Base-by-base conservation (phyloP, 2,888 invertebrate species). In the Stratiomys singularior region DNA sequence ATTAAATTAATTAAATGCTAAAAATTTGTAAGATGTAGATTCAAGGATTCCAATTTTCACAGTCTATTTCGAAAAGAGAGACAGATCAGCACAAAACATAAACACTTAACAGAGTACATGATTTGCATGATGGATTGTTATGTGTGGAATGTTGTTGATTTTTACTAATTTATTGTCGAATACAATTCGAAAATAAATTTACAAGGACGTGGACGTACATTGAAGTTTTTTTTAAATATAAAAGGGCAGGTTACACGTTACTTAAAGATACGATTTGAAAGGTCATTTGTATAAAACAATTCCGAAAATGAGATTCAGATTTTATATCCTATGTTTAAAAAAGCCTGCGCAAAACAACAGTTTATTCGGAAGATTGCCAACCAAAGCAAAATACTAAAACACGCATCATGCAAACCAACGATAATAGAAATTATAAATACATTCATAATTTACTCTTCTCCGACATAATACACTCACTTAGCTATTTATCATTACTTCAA, bases 21-120 rank as follows among this genome's bases (percentile, higher is more conserved):
- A 25, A 28, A 66, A 37, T 66, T 66, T n/a, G 30, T 44, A 37
- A 66, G 15, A 37, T 7, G 9, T 9, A 15, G 27, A 37, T 11
- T 66, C 37, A 21, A 66, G 66, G 37, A 66, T 5, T 37, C 9
- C 1, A 66, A 64, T 7, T 7, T n/a, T 18, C 37, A 37, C 66
- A 66, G 66, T 66, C 66, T 15, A 66, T 66, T n/a, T n/a, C n/a
- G 37, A 66, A 63, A 63, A 23, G 27, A 27, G 27, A 15, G 58
- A 52, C 4, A 37, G 37, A 66, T 66, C 37, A 66, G 66, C 66
- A 37, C 66, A 66, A 37, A 37, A 37, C 5, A 37, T 37, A 37
- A 37, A 66, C 30, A 37, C n/a, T 4, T 27, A 28, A 60, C 28
- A 66, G 27, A 37, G 2, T 60, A 21, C 58, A 4, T 23, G 58